Conservation (phyloP, 92 coral and sea anemone species). For the Chrysogorgia sp. region DNA sequence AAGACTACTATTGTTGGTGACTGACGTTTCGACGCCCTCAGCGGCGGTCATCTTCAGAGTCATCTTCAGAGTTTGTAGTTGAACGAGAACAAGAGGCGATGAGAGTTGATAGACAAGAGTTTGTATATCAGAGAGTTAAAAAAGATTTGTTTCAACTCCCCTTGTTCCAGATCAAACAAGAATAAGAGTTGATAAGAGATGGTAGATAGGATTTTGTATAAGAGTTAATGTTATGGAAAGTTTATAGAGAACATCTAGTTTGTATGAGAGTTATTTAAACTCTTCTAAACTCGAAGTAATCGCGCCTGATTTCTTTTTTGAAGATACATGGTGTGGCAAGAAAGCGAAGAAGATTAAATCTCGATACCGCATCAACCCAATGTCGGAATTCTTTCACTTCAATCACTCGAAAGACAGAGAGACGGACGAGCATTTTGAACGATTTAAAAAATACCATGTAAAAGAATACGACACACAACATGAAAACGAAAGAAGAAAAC, state of each 20-base stretch:
- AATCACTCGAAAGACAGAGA: constrained; percentile 73
- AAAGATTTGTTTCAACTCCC: too few relatives aligned
- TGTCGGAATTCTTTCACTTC: constrained; percentile 94
- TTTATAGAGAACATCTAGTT: background rate
- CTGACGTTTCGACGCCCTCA: too few relatives aligned
- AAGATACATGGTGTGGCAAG: constrained; percentile 77
- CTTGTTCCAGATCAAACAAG: too few relatives aligned
- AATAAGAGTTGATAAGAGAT: too few relatives aligned
- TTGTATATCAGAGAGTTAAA: too few relatives aligned
- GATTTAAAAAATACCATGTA: constrained; percentile 70
- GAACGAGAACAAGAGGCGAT: too few relatives aligned
- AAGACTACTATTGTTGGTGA: too few relatives aligned
- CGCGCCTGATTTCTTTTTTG: background rate
- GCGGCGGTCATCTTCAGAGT: too few relatives aligned
- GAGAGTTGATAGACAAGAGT: too few relatives aligned
- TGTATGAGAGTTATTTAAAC: background rate
- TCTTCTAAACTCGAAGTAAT: background rate
- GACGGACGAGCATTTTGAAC: constrained; percentile 65
- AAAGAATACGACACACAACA: constrained; percentile 61
- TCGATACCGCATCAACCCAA: constrained; percentile 81
- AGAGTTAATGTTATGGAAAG: too few relatives aligned
- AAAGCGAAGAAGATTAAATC: constrained; percentile 71
- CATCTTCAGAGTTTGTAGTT: too few relatives aligned
- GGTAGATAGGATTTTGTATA: too few relatives aligned
- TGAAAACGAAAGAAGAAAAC: constrained; percentile 87